These are phyloP conservation scores for Dolomedes plantarius DNA, from an alignment of 2,888 invertebrate species.

Conservation along the genomic window DNA sequence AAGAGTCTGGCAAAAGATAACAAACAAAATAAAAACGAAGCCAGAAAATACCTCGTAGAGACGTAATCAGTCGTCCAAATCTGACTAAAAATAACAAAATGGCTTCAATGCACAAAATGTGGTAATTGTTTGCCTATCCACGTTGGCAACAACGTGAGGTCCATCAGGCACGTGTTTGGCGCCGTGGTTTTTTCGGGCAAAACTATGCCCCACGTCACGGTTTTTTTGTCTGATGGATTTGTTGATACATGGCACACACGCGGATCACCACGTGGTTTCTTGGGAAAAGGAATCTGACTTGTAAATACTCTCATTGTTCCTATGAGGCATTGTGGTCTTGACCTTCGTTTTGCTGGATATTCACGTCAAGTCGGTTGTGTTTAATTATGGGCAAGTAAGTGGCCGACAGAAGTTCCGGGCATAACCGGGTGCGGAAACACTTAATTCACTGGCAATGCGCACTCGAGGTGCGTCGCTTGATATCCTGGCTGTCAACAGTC, in stretches of 20 bases:
- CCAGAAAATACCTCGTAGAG: not conserved
- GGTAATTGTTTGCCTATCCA: not conserved
- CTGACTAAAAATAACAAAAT: not conserved
- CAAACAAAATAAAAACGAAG: not conserved
- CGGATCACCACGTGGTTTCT: not conserved
- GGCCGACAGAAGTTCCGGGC: too few species aligned
- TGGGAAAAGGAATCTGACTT: not conserved
- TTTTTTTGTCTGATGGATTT: not conserved
- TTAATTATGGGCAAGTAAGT: too few species aligned
- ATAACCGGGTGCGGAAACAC: too few species aligned
- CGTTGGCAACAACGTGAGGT: slow-evolving; percentile 36
- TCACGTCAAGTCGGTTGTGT: too few species aligned
- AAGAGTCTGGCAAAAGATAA: not conserved
- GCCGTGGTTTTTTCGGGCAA: slow-evolving; percentile 25
- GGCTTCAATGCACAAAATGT: not conserved
- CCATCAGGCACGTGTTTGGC: slow-evolving; percentile 23
- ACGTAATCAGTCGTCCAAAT: too few species aligned
- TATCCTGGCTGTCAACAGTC: too few species aligned
- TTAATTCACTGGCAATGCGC: too few species aligned
- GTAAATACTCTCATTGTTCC: not conserved
- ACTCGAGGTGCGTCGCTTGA: too few species aligned
- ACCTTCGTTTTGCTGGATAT: not conserved
- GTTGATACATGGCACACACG: not conserved
- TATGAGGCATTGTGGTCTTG: not conserved
- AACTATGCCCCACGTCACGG: not conserved